These are phyloP conservation scores for Cryptocheilus praepositus DNA, from an alignment of 2,888 invertebrate species.

Conservation along the genomic window DNA sequence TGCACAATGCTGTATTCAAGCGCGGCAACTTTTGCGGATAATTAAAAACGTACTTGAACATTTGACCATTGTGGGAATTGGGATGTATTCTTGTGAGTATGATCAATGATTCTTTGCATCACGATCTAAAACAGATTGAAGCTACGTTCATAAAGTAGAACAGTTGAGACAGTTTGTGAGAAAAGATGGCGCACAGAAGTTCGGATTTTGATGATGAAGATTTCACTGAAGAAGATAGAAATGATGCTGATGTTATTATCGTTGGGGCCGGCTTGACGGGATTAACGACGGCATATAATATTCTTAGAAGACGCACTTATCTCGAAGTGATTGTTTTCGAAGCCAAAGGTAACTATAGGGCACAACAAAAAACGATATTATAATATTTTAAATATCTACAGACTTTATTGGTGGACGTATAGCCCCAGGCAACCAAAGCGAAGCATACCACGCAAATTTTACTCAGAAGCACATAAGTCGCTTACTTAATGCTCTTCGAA, in stretches of 20 bases:
- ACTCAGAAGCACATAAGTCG: constrained; percentile 48
- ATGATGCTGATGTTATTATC: constrained; percentile 60
- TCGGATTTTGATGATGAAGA: constrained; percentile 4
- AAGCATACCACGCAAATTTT: constrained; percentile 47
- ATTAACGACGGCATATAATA: constrained; percentile 58
- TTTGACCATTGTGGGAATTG: no score
- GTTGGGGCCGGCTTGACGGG: constrained; percentile 64
- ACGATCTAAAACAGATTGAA: no score
- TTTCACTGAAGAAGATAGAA: constrained; percentile 25
- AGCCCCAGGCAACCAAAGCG: constrained; percentile 25
- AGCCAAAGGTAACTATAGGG: constrained; percentile 48
- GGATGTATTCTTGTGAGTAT: no score
- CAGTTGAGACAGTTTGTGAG: no score
- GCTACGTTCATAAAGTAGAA: no score
- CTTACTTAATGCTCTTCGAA: constrained; percentile 39
- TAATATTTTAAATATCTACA: constrained; percentile 14
- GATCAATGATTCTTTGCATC: no score
- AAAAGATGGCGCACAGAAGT: no score
- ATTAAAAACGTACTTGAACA: no score
- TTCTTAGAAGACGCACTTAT: constrained; percentile 52
- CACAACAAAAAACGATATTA: background rate
- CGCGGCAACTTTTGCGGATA: no score
- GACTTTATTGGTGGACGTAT: constrained; percentile 32
- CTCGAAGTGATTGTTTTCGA: constrained; percentile 59
- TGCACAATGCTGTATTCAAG: no score